Base-by-base conservation (phyloP, 2,888 invertebrate genomes). In the Aromia moschata region DNA sequence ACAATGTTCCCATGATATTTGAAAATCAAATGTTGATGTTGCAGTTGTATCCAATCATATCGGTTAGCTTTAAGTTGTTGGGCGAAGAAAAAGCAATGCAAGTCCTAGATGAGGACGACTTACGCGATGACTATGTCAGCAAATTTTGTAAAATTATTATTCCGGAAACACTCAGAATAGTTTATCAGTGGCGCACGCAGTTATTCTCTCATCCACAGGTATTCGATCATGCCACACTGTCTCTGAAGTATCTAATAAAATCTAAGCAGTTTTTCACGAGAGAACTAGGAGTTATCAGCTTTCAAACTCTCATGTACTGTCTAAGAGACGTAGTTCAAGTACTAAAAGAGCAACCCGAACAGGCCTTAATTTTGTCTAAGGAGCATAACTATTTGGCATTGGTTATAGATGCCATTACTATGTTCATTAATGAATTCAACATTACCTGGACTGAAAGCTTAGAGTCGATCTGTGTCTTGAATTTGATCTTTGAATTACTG, bases 381-480 rank as follows among this genome's bases (percentile, higher is more conserved):
- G 69, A 77, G 14, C 54, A 83, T 0, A 78, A 79, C 37, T 85
- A 89, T 17, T 41, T 63, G 86, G 86, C 64, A 84, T 86, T 70
- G n/a, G 83, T 91, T 0, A 78, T 92, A 56, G 87, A 90, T 56
- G 86, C 85, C 0, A 80, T 92, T 9, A 82, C 86, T 15, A 82
- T 84, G 0, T 80, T 91, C 38, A 87, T 92, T 2, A 86, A 87
- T 58, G 85, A 87, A 43, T 89, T 89, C 67, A 85, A 88, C 60
- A 87, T 92, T 10, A 88, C 88, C 25, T 92, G 92, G 92, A 86
- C 88, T 56, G 91, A 92, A 69, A 90, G 89, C 56, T 83, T 92
- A 1, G 92, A 93, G 81, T 87, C 91, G 0, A 83, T 90, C 58
- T 89, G 89, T 65, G 80, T 93, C 9, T 78, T 86, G 33, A 82